Base-by-base conservation (phyloP, 2,113 vertebrate species). In the Muscicapa adusta region DNA sequence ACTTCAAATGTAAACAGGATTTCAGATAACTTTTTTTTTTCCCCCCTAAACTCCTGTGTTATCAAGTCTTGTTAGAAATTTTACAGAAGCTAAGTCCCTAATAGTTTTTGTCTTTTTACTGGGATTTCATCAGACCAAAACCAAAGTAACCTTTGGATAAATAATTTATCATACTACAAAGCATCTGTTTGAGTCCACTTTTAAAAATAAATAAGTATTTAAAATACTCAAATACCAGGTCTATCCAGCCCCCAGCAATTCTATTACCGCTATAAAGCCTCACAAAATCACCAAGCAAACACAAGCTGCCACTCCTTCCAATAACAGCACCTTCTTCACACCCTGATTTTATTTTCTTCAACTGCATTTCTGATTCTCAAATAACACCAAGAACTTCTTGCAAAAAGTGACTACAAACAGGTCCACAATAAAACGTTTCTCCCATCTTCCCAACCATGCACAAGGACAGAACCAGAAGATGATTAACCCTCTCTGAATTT, bases 391-490 rank as follows among this genome's bases (percentile, higher is more conserved):
- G 12, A 76, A 42, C 7, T 51, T 60, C 45, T 63, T 9, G 3
- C 14, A 67, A 76, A 36, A 77, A 51, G 22, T 18, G 34, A 47
- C 14, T 29, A 47, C 54, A 62, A 70, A 34, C 7, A 45, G 45
- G 36, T 23, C 23, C 25, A 19, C 13, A 58, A 54, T 5, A 33
- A 54, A 79, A 63, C 5, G 1, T 29, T 57, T 57, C 36, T 68
- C 23, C 16, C 50, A 60, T 22, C 19, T n/a, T 88, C 36, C 15
- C 40, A 70, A 18, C 29, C 42, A 33, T 2, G 1, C 17, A 18
- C 18, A 23, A 0, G 1, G 17, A n/a, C 45, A 81, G 20, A 47
- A 68, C 25, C 19, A 72, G 66, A 50, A 10, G 0, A 0, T 2
- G 7, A 15, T 36, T 43, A 54, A 43, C 19, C 13, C 26, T 26